Percentiles rank a stretch among this genome's conserved stretches.
Conservation (phyloP, 2,113 vertebrate genomes). For the Trematocara stigmaticum region DNA sequence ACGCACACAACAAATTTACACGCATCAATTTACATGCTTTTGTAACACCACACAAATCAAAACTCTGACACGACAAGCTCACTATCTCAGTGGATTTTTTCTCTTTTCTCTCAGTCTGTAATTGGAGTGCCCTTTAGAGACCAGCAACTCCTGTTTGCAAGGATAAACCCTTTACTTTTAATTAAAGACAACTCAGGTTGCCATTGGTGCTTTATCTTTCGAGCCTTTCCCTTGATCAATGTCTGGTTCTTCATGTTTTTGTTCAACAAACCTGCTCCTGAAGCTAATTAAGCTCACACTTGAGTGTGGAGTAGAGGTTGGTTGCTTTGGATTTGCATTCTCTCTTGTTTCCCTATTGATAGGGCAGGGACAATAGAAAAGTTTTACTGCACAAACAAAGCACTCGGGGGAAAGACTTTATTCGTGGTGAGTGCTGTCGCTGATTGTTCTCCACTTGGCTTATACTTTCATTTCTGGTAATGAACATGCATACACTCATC, state of each 20-base stretch:
- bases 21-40: background rate
- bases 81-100: background rate
- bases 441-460: conserved; percentile 14
- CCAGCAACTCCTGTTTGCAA: conserved; percentile 10
- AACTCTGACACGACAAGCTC: background rate
- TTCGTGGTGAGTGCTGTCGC: background rate
- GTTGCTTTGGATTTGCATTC: background rate
- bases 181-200: conserved; percentile 57
- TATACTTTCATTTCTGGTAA: conserved; percentile 1
- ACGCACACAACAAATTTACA: background rate
- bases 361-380: background rate
- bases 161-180: conserved; percentile 57
- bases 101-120: conserved; percentile 35
- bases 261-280: conserved; percentile 37
- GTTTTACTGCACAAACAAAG: background rate
- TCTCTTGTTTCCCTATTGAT: background rate
- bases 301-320: background rate
- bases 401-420: background rate
- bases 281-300: conserved; percentile 40
- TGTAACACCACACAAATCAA: background rate
- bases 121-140: conserved; percentile 47
- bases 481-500: conserved; percentile 2
- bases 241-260: conserved; percentile 43
- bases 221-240: conserved; percentile 44
- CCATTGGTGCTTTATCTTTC: conserved; percentile 3